These are phyloP conservation scores for Hipparchia sbordonii DNA, from an alignment of 2,888 invertebrate species.

Conservation along the genomic window DNA sequence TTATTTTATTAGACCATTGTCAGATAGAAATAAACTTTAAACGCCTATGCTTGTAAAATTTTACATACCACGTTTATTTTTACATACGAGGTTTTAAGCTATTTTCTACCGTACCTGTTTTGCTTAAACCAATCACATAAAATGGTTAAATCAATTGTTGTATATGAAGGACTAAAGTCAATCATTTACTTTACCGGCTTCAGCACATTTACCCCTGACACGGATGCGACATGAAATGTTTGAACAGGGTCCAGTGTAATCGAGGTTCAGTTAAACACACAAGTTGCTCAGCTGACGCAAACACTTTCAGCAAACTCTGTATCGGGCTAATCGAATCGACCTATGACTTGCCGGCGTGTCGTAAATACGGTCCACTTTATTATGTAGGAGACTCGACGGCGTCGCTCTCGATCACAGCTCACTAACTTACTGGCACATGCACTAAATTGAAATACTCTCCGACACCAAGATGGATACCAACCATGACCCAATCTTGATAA, in stretches of 20 bases:
- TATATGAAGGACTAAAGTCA: too few relatives aligned
- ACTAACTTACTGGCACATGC: slow-evolving; percentile 39
- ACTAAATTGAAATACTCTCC: slow-evolving; percentile 53
- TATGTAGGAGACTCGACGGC: slow-evolving; percentile 63
- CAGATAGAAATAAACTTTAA: too few relatives aligned
- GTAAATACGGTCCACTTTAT: slow-evolving; percentile 68
- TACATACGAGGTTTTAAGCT: too few relatives aligned
- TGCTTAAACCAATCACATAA: too few relatives aligned
- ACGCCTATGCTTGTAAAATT: too few relatives aligned
- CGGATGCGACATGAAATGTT: slow-evolving; percentile 40
- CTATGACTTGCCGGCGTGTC: slow-evolving; percentile 62
- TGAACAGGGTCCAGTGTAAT: slow-evolving; percentile 47
- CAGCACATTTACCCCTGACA: slow-evolving; percentile 32
- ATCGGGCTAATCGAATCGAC: slow-evolving; percentile 70
- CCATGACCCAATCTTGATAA: too few relatives aligned
- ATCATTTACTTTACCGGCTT: too few relatives aligned
- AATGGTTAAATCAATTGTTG: too few relatives aligned
- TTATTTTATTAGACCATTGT: too few relatives aligned
- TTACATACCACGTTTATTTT: too few relatives aligned
- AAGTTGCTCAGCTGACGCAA: slow-evolving; percentile 58
- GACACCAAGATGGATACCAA: slow-evolving; percentile 4
- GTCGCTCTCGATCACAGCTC: slow-evolving; percentile 35
- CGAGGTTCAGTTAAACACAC: slow-evolving; percentile 55
- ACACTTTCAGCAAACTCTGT: slow-evolving; percentile 64
- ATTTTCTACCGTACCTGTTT: too few relatives aligned